Conservation (phyloP, 2,888 invertebrate species). For the Sarcophaga caerulescens region DNA sequence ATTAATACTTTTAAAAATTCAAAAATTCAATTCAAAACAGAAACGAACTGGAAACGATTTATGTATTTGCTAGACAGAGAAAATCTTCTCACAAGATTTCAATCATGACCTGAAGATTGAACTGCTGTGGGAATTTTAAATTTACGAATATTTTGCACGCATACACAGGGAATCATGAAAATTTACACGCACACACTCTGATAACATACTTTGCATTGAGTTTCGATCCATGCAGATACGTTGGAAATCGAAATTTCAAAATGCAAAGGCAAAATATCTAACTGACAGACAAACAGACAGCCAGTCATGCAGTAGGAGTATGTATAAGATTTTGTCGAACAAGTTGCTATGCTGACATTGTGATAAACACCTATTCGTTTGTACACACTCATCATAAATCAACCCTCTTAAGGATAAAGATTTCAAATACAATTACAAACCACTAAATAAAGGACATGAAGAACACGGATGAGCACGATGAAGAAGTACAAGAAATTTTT, state of each 20-base stretch:
- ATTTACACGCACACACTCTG: neutral
- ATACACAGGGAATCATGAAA: conserved; percentile 27
- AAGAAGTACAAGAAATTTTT: conserved; percentile 25
- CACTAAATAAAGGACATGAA: neutral
- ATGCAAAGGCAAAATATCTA: neutral
- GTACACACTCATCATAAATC: conserved; percentile 29
- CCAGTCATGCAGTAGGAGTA: conserved; percentile 10
- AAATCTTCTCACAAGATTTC: conserved; percentile 65
- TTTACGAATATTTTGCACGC: conserved; percentile 41
- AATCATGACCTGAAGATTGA: conserved; percentile 35
- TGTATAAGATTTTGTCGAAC: conserved; percentile 41
- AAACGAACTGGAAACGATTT: neutral
- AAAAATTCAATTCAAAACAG: conserved; percentile 44
- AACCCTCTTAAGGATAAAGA: conserved; percentile 56
- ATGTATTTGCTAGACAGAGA: neutral
- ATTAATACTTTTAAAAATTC: conserved; percentile 65
- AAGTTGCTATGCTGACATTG: conserved; percentile 61
- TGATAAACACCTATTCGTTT: conserved; percentile 55
- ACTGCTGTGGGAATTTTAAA: conserved; percentile 64
- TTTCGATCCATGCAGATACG: conserved; percentile 62
- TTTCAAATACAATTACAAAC: conserved; percentile 2
- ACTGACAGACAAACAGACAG: neutral
- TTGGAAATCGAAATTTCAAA: conserved; percentile 54
- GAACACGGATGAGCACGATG: neutral
- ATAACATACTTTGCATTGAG: conserved; percentile 19